phyloP scores from a whole-genome alignment of 1,140 invertebrate genomes.

The Planococcus citri region DNA sequence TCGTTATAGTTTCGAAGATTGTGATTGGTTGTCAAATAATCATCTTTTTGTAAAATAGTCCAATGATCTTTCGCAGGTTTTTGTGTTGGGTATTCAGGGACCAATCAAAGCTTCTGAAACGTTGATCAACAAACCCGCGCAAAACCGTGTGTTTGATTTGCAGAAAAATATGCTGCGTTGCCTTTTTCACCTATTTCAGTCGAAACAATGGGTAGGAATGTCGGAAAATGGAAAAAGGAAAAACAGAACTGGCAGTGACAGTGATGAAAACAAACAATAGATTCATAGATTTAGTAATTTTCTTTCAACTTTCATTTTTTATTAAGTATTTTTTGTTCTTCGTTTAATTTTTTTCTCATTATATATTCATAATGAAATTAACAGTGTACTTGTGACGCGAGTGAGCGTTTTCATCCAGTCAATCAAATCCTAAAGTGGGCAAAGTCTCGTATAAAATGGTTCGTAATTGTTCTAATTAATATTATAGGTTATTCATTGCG shows the following conservation, averaged over 20 bases:
- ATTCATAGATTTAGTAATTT: constrained; percentile 10
- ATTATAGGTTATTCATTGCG: background rate
- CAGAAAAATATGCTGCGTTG: too few relatives aligned
- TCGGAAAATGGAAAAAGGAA: too few relatives aligned
- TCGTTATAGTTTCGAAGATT: too few relatives aligned
- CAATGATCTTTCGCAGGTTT: too few relatives aligned
- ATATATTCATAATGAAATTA: background rate
- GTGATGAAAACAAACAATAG: constrained; percentile 18
- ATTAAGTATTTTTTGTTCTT: background rate
- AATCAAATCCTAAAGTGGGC: background rate
- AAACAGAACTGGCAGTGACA: constrained; percentile 4
- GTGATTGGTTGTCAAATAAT: too few relatives aligned
- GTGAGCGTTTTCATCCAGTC: background rate
- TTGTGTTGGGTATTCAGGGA: too few relatives aligned
- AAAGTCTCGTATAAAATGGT: background rate
- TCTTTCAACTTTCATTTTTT: constrained; percentile 3
- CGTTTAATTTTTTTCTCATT: background rate
- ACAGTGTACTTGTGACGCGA: background rate
- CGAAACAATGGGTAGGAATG: too few relatives aligned
- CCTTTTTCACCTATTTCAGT: too few relatives aligned
- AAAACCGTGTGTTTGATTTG: too few relatives aligned
- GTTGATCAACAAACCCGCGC: too few relatives aligned
- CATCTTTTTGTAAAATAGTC: too few relatives aligned
- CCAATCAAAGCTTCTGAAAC: too few relatives aligned
- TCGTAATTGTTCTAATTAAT: background rate